Evolutionary conservation across 2,888 invertebrate species (phyloP).

Genomic region (Nasonovia ribisnigri): DNA sequence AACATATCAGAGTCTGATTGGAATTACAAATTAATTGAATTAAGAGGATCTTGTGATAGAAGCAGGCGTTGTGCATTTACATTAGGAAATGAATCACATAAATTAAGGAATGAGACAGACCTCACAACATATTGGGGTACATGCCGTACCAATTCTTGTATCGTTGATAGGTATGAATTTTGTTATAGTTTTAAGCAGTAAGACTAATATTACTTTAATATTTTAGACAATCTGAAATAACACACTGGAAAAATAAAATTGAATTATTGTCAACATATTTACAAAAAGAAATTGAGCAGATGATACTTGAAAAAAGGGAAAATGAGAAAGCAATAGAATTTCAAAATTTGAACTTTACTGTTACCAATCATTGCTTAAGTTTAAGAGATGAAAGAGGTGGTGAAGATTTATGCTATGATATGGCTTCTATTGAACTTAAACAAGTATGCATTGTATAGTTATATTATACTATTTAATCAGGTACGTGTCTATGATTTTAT

Average conservation of each 20-base stretch:
- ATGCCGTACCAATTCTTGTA: constrained; percentile 81
- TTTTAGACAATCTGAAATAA: constrained; percentile 76
- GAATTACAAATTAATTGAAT: constrained; percentile 80
- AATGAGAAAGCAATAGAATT: constrained; percentile 74
- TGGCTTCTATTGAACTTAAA: not conserved
- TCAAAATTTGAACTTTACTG: not conserved
- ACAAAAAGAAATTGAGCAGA: constrained; percentile 76
- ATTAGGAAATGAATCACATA: constrained; percentile 79
- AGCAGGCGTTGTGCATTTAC: constrained; percentile 79
- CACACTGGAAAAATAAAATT: constrained; percentile 77
- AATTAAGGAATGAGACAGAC: constrained; percentile 81
- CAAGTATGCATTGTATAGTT: not conserved
- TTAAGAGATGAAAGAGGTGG: not conserved
- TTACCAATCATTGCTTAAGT: not conserved
- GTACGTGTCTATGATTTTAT: too few species aligned
- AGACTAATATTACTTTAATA: not conserved
- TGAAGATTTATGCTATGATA: not conserved
- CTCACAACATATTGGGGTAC: constrained; percentile 84
- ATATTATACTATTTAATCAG: too few species aligned
- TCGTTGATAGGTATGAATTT: constrained; percentile 73
- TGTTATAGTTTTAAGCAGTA: not conserved
- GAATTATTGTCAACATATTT: constrained; percentile 76
- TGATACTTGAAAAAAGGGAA: constrained; percentile 80
- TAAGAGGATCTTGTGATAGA: constrained; percentile 77
- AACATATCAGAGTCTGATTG: constrained; percentile 79